Base-by-base conservation (phyloP, 2,888 invertebrate genomes). In the Apamea anceps region DNA sequence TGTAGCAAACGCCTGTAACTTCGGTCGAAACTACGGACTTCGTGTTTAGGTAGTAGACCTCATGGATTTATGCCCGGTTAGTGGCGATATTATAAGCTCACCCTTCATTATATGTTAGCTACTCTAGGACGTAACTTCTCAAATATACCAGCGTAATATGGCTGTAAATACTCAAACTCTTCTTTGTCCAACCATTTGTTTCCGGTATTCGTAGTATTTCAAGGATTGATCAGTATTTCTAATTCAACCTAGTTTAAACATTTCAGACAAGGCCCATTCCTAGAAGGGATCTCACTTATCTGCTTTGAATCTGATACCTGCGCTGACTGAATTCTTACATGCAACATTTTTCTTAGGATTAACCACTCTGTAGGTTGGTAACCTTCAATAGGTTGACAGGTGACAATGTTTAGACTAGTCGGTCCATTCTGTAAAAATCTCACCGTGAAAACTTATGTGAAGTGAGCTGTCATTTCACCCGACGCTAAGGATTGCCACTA, bases 281-380 rank as follows among this genome's bases (percentile, higher is more conserved):
- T 15, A 18, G 13, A 62, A 82, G 42, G 37, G 28, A 82, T 67
- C 70, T 66, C 21, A 60, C 21, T 48, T 65, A 63, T 62, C 45
- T 62, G 25, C 37, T 8, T 62, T 54, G 45, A 60, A n/a, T 76
- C n/a, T n/a, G n/a, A n/a, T n/a, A n/a, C n/a, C n/a, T n/a, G 57
- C 3, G 37, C 63, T 60, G 60, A 72, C 57, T 71, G 28, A 74
- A 74, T 84, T 82, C 21, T 48, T 79, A 71, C 63, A 63, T 54
- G 48, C n/a, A 68, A 63, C 13, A 25, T 42, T 68, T 77, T 82
- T 82, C 72, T 48, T 54, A 67, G 25, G 42, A 66, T 15, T 15
- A 21, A 37, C 54, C 12, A 18, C 25, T 37, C 25, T 25, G 48
- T 80, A 57, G 42, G 32, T 32, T 32, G 32, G 32, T 32, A 32